Evolutionary conservation across 2,797 vertebrate species (phyloP), one percentile per base, ranked within the genome.

Genomic region (Leuciscus waleckii): DNA sequence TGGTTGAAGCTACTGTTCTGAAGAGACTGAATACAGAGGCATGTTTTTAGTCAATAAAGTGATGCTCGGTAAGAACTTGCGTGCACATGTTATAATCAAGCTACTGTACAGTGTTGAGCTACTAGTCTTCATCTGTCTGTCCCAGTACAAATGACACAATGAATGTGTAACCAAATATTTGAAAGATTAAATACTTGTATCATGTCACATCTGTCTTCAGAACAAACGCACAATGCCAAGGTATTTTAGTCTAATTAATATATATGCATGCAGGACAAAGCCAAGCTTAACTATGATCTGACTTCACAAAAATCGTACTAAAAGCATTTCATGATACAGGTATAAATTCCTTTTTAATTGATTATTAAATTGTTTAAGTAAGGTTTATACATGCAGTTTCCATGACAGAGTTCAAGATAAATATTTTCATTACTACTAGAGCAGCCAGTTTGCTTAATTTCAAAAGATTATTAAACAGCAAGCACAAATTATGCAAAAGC

Each of bases 1-100:
- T 97, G 96, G 91, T 97, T 97, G 77, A 97, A 97, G 90, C 95
- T 96, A 92, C 95, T 96, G 91, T 96, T 95, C 93, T 97, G 95
- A 88, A 97, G 92, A 74, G 96, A 96, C 96, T 97, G 91, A 13
- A 32, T 63, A 74, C 32, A 65, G 29, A 58, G 29, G 78, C 32
- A 68, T 13, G n/a, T 43, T 49, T 77, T 71, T 51, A 74, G 26
- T 43, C 7, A 51, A 26, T 13, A 14, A 61, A 61, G n/a, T 61
- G n/a, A 61, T 26, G 11, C 56, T 13, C 10, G 4, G 23, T 26
- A 61, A 13, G n/a, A n/a, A n/a, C 56, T n/a, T 26, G 23, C n/a
- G n/a, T 61, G 26, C 6, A 26, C 58, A n/a, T 58, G 4, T 61
- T 61, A 61, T 61, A 26, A 61, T 61, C 58, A 61, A 61, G n/a